phyloP scores from a whole-genome alignment of 2,797 vertebrate species.

The Onychomys leucogaster region DNA sequence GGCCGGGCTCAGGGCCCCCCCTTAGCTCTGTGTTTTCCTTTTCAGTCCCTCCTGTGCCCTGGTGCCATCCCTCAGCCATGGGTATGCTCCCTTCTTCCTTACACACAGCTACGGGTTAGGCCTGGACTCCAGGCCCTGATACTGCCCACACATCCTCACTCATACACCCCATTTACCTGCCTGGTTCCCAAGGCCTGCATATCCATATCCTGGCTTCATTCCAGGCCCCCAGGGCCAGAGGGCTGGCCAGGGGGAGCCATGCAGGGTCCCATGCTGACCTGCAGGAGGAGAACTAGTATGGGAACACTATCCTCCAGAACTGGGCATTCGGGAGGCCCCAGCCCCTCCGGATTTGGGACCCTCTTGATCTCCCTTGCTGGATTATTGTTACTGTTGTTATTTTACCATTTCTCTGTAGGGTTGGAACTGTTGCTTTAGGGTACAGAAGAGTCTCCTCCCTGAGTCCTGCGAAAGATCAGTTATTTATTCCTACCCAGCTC shows the following conservation, averaged over 20 bases:
- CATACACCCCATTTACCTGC: constrained; percentile 46
- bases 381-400: neutral
- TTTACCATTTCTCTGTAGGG: constrained; percentile 46
- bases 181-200: neutral
- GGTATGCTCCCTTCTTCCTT: neutral
- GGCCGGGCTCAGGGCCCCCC: neutral
- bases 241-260: constrained; percentile 34
- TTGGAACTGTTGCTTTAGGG: neutral
- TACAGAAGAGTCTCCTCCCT: neutral
- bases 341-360: neutral
- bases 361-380: neutral
- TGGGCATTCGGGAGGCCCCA: neutral
- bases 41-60: neutral
- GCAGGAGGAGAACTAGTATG: neutral
- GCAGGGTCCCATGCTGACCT: neutral
- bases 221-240: constrained; percentile 32
- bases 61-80: too few species aligned
- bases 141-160: too few species aligned
- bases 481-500: neutral
- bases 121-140: neutral
- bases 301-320: too few species aligned
- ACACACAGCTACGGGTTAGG: neutral
- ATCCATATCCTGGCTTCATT: constrained; percentile 18
- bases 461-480: neutral
- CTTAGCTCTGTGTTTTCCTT: neutral